These are phyloP conservation scores for Hiodon tergisus DNA, from an alignment of 2,113 vertebrate genomes.

Conservation along the genomic window DNA sequence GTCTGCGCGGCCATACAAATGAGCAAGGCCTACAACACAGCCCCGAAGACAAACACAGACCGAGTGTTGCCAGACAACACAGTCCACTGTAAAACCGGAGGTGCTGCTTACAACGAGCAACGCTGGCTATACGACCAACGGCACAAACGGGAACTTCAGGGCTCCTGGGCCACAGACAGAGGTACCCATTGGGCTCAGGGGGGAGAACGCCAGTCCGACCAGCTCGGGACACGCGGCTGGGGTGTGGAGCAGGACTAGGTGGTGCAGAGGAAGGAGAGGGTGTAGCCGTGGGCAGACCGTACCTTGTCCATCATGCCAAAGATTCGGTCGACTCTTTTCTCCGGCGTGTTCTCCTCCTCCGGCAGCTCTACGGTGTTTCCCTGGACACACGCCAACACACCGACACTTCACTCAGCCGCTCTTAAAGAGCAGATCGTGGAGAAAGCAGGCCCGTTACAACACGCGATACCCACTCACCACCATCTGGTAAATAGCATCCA, in stretches of 20 bases:
- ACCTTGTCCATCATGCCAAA: conserved; percentile 99
- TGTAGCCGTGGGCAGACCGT: neutral
- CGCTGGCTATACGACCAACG: no score
- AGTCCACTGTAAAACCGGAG: no score
- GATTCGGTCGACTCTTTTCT: conserved; percentile 94
- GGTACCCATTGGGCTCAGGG: neutral
- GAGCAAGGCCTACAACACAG: no score
- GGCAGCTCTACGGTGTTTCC: conserved; percentile 97
- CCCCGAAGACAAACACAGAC: no score
- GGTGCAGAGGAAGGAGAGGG: neutral
- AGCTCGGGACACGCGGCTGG: neutral
- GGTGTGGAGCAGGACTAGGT: neutral
- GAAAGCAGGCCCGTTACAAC: neutral
- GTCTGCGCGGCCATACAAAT: no score
- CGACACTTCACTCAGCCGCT: neutral
- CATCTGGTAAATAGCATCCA: conserved; percentile 98
- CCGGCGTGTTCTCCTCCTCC: conserved; percentile 94
- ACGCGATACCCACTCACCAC: conserved; percentile 72
- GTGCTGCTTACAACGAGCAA: no score
- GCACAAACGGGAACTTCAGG: no score
- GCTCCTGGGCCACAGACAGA: no score
- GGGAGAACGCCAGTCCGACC: neutral
- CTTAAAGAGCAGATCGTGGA: neutral
- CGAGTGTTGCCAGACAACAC: no score
- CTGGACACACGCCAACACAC: conserved; percentile 46